Evolutionary conservation across 2,888 invertebrate genomes (phyloP).

Genomic region (Siphlonurus alternatus): DNA sequence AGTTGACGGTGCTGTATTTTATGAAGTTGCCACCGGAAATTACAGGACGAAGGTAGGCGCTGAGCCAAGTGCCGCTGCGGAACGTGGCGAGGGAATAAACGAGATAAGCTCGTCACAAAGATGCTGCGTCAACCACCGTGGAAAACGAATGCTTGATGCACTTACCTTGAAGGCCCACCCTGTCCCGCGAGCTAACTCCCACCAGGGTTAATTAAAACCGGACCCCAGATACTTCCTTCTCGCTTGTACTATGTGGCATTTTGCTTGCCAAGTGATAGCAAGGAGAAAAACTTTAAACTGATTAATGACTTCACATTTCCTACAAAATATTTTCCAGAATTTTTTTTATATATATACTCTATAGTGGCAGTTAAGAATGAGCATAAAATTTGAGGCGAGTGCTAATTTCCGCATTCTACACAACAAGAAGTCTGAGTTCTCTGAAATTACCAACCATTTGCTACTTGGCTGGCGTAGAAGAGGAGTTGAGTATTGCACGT

Average conservation of each 20-base stretch:
- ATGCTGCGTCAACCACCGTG: neutral
- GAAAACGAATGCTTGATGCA: neutral
- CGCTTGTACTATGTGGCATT: neutral
- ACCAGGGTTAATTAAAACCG: conserved; percentile 4
- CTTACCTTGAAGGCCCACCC: neutral
- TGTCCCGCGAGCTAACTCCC: neutral
- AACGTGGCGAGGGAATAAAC: neutral
- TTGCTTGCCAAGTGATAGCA: conserved; percentile 1
- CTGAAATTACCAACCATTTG: conserved; percentile 4
- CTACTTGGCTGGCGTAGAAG: neutral
- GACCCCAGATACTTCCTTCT: neutral
- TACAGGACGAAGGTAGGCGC: neutral
- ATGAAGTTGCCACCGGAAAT: neutral
- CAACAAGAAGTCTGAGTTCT: neutral
- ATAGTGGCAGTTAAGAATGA: neutral
- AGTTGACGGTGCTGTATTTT: neutral
- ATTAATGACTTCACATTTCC: conserved; percentile 3
- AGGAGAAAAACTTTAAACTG: neutral
- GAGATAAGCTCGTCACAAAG: neutral
- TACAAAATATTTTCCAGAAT: neutral
- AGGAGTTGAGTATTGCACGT: neutral
- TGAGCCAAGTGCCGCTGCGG: neutral
- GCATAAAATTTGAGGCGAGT: conserved; percentile 6
- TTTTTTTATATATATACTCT: neutral
- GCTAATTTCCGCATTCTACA: conserved; percentile 3